A percentile compares a stretch with the other conserved stretches of the same genome.
phyloP scores from a whole-genome alignment of 2,888 invertebrate genomes.

The Tachina lurida region DNA sequence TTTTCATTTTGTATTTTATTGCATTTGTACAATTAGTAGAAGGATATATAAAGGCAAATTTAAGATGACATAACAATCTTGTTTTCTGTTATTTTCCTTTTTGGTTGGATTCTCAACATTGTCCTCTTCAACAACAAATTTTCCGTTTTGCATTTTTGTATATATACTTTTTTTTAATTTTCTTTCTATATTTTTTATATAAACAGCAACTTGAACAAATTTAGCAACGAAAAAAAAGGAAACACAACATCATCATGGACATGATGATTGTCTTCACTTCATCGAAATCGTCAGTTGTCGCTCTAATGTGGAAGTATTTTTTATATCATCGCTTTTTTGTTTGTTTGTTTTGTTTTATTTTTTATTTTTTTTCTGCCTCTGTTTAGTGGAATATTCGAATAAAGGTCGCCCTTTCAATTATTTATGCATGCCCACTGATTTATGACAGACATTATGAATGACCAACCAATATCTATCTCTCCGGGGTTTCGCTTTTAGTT shows the following conservation, averaged over 20 bases:
- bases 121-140: constrained; percentile 47
- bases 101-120: background rate
- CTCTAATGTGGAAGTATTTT: constrained; percentile 17
- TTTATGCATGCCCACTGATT: constrained; percentile 70
- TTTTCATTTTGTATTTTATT: too few species aligned
- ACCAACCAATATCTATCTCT: constrained; percentile 52
- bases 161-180: background rate
- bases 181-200: background rate
- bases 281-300: constrained; percentile 42
- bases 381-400: constrained; percentile 46
- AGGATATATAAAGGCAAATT: constrained; percentile 12
- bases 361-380: constrained; percentile 12
- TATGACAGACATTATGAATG: constrained; percentile 58
- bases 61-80: constrained; percentile 77
- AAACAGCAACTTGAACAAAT: constrained; percentile 44
- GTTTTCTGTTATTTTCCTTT: constrained; percentile 64
- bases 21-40: constrained; percentile 79
- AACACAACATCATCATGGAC: constrained; percentile 37
- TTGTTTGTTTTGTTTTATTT: background rate
- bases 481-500: constrained; percentile 11
- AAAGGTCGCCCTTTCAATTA: constrained; percentile 72
- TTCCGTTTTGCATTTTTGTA: constrained; percentile 16
- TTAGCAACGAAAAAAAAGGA: background rate
- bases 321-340: background rate
- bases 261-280: constrained; percentile 38